Percentiles rank a stretch among this genome's conserved stretches.
phyloP scores from a whole-genome alignment of 2,888 invertebrate species.

The Trissolcus japonicus region DNA sequence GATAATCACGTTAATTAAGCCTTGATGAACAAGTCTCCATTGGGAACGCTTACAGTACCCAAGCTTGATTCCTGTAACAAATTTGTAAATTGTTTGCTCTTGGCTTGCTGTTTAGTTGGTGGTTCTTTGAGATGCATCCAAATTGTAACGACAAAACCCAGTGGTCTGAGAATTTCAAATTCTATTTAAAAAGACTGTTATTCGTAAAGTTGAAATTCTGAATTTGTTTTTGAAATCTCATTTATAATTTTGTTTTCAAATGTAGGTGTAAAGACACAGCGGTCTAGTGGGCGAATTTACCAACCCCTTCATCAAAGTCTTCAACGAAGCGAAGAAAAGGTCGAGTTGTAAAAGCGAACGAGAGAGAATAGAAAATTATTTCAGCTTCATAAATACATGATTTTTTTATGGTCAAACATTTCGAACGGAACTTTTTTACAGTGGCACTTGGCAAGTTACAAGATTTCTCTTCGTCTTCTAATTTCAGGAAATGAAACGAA shows the following conservation, averaged over 20 bases:
- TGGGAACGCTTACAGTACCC: background rate
- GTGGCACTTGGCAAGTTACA: constrained; percentile 15
- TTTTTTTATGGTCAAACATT: constrained; percentile 30
- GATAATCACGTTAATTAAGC: constrained; percentile 37
- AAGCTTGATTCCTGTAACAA: background rate
- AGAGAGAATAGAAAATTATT: constrained; percentile 37
- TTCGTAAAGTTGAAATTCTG: too few relatives aligned
- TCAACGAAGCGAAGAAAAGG: constrained; percentile 22
- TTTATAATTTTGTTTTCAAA: too few relatives aligned
- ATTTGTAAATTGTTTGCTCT: constrained; percentile 2
- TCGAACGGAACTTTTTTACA: constrained; percentile 20
- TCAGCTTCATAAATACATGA: constrained; percentile 39
- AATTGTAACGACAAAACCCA: background rate
- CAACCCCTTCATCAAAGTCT: constrained; percentile 22
- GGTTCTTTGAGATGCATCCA: too few relatives aligned
- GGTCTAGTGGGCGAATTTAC: too few relatives aligned
- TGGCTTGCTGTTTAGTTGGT: background rate
- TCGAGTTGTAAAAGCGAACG: constrained; percentile 46
- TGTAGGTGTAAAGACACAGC: too few relatives aligned
- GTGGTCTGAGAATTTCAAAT: too few relatives aligned
- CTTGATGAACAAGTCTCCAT: constrained; percentile 13
- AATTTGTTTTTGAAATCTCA: too few relatives aligned
- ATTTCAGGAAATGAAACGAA: too few relatives aligned
- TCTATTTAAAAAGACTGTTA: too few relatives aligned
- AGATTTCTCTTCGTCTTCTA: background rate